These are phyloP conservation scores for Trachurus trachurus DNA, from an alignment of 2,797 vertebrate genomes.

Conservation along the genomic window DNA sequence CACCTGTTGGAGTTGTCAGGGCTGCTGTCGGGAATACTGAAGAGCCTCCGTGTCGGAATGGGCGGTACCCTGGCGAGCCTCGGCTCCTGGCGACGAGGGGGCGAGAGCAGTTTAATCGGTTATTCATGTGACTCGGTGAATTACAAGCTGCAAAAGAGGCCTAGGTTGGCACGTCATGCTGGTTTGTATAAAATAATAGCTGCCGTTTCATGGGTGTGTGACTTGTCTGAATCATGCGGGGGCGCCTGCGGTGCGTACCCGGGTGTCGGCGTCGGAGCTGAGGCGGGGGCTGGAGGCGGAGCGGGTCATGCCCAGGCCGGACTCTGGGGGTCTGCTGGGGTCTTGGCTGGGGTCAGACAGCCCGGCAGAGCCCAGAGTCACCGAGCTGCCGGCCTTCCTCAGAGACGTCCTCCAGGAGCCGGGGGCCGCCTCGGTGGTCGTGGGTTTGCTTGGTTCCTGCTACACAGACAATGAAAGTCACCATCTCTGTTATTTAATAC, in stretches of 20 bases:
- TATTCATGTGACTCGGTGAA: slow-evolving; percentile 28
- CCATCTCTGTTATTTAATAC: background rate
- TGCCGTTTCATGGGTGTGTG: slow-evolving; percentile 17
- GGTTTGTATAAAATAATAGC: slow-evolving; percentile 16
- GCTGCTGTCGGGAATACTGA: slow-evolving; percentile 86
- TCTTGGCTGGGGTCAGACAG: slow-evolving; percentile 80
- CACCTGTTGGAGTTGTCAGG: slow-evolving; percentile 87
- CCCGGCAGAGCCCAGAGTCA: slow-evolving; percentile 84
- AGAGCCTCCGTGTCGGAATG: slow-evolving; percentile 85
- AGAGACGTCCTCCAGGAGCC: slow-evolving; percentile 89
- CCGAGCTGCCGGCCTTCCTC: slow-evolving; percentile 88
- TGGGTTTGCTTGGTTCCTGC: slow-evolving; percentile 80
- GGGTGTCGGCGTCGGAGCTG: slow-evolving; percentile 84
- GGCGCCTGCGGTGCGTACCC: slow-evolving; percentile 67
- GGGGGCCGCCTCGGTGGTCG: slow-evolving; percentile 73
- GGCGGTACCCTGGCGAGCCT: slow-evolving; percentile 88
- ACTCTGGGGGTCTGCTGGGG: slow-evolving; percentile 71
- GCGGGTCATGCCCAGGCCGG: slow-evolving; percentile 83
- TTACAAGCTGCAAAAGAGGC: slow-evolving; percentile 37
- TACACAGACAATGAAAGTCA: slow-evolving; percentile 1
- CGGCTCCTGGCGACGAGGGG: slow-evolving; percentile 82
- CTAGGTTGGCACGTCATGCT: slow-evolving; percentile 35
- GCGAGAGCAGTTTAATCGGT: slow-evolving; percentile 19
- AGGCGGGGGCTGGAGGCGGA: slow-evolving; percentile 90
- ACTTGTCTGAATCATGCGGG: slow-evolving; percentile 17